These are phyloP conservation scores for Mus spicilegus DNA, from an alignment of 2,113 vertebrate species.

Conservation along the genomic window DNA sequence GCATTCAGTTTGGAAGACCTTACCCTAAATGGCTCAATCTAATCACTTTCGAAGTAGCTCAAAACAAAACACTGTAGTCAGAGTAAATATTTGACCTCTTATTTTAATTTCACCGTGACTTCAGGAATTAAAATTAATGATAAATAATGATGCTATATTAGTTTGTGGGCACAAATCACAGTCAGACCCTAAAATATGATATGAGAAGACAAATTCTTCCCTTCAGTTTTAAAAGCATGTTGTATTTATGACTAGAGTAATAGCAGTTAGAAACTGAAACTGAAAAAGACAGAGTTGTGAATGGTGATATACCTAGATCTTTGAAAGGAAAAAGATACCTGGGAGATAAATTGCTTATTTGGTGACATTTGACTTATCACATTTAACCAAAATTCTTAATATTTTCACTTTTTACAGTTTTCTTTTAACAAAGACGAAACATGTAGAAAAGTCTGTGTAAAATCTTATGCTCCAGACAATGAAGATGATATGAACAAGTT, in stretches of 20 bases:
- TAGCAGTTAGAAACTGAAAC: background rate
- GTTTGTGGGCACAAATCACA: background rate
- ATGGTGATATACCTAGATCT: background rate
- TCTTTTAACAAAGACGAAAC: constrained; percentile 88
- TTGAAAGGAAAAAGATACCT: constrained; percentile 5
- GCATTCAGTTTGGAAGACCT: background rate
- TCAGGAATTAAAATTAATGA: background rate
- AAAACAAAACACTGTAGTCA: background rate
- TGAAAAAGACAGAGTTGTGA: constrained; percentile 5
- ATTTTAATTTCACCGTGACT: background rate
- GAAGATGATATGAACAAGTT: constrained; percentile 83
- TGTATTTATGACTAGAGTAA: background rate
- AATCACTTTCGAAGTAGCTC: background rate
- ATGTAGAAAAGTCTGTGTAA: constrained; percentile 88
- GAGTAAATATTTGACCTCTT: background rate
- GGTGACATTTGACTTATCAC: constrained; percentile 14
- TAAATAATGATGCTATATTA: background rate
- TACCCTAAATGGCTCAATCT: background rate
- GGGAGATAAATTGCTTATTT: constrained; percentile 50
- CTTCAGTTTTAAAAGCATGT: background rate
- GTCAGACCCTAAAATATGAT: background rate
- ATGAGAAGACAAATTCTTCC: constrained; percentile 1
- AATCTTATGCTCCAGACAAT: constrained; percentile 85
- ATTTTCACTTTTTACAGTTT: constrained; percentile 85
- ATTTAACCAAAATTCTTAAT: constrained; percentile 30